Evolutionary conservation across 1,140 invertebrate genomes (phyloP), one percentile per base, ranked within the genome.

Genomic region (Hyposmocoma kahamanoa): DNA sequence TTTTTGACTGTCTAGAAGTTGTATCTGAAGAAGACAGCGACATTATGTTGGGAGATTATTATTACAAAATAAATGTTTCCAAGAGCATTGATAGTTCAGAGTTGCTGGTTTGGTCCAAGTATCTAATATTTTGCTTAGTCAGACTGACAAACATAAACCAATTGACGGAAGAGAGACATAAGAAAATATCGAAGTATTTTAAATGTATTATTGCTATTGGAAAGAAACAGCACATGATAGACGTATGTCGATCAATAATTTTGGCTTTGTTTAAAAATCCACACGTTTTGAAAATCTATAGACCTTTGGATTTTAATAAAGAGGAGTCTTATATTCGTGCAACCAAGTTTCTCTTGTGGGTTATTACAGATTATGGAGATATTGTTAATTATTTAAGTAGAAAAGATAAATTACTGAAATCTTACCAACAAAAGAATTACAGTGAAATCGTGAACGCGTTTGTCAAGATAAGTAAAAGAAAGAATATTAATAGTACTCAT

Each of bases 271-370:
- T 89, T 13, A 87, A 82, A 53, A 87, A 90, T 72, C 82, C 87
- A 19, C 68, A 85, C 47, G 56, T 91, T 38, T 56, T 91, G 2
- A 78, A 88, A 58, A 87, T 87, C 61, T 90, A 90, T 58, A 84
- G 84, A 47, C 81, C 87, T 19, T 56, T 88, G 15, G 62, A 84
- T 53, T 54, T 51, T 0, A 59, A 67, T 24, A 85, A 86, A 59
- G 68, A 69, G 24, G 62, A 77, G 39, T 67, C 63, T 9, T 67
- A 72, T 54, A 67, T 75, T 52, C 59, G 83, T 42, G 61, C 87
- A 1, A 90, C 88, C 0, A 59, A 73, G 39, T 84, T 87, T 51
- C 50, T 90, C 15, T 46, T 88, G 17, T 58, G 87, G 43, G 55
- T 88, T 18, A 59, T 87, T 15, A 64, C 57, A 39, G 32, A 72